A percentile compares a stretch with the other conserved stretches of the same genome.
Conservation (phyloP, 2,113 vertebrate species). For the Epinephelus moara region DNA sequence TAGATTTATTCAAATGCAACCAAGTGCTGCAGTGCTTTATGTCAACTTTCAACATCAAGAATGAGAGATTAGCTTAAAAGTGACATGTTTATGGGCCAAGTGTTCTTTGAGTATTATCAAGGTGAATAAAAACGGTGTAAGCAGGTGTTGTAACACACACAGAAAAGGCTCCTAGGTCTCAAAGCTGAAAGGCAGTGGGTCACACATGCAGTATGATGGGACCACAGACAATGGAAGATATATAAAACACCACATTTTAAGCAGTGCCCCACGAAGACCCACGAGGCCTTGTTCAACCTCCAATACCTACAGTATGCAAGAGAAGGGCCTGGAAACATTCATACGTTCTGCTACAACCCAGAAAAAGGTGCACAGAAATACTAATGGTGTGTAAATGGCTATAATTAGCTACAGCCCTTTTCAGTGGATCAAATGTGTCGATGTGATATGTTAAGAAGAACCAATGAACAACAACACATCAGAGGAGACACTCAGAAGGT, state of each 20-base stretch:
- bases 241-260: slow-evolving; percentile 37
- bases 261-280: slow-evolving; percentile 27
- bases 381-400: slow-evolving; percentile 5
- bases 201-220: slow-evolving; percentile 55
- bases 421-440: slow-evolving; percentile 39
- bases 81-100: neutral
- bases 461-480: slow-evolving; percentile 82
- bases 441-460: slow-evolving; percentile 47
- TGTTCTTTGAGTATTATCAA: slow-evolving; percentile 8
- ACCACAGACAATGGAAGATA: slow-evolving; percentile 58
- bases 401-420: slow-evolving; percentile 7
- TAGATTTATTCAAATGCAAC: slow-evolving; percentile 5
- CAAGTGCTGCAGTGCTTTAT: slow-evolving; percentile 1
- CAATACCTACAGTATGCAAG: neutral
- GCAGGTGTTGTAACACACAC: slow-evolving; percentile 61
- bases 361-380: slow-evolving; percentile 38
- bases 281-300: slow-evolving; percentile 14
- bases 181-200: slow-evolving; percentile 44
- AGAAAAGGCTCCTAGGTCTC: slow-evolving; percentile 20
- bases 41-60: slow-evolving; percentile 21
- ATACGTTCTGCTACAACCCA: slow-evolving; percentile 42
- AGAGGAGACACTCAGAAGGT: slow-evolving; percentile 82
- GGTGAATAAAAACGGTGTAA: slow-evolving; percentile 31
- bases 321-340: neutral
- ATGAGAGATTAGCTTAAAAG: neutral